Percentiles rank a stretch among this genome's conserved stretches.
Evolutionary conservation across 2,888 invertebrate species (phyloP).

Genomic region (Coenonympha arcania): DNA sequence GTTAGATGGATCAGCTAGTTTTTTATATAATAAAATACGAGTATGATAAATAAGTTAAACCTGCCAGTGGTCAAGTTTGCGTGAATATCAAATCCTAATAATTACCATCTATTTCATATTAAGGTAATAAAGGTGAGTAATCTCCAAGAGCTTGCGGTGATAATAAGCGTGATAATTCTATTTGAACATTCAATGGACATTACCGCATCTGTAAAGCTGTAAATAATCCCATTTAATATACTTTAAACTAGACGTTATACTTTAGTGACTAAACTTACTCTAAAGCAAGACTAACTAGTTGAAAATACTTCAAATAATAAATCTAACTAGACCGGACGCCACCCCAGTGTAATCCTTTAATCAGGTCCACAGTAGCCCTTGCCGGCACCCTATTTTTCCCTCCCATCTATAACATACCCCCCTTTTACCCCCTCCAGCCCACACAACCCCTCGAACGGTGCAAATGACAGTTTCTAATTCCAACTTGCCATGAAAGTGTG

Average conservation of each 20-base stretch:
- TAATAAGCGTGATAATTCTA: too few species aligned
- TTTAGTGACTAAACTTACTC: slow-evolving; percentile 24
- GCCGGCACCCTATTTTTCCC: slow-evolving; percentile 70
- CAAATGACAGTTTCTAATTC: slow-evolving; percentile 77
- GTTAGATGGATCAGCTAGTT: too few species aligned
- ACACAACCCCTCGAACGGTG: slow-evolving; percentile 64
- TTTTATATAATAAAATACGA: too few species aligned
- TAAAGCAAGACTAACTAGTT: slow-evolving; percentile 59
- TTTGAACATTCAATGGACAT: too few species aligned
- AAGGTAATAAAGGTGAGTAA: too few species aligned
- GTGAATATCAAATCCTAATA: too few species aligned
- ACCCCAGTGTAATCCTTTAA: slow-evolving; percentile 72
- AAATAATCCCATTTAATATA: neutral
- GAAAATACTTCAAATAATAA: slow-evolving; percentile 70
- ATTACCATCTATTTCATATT: too few species aligned
- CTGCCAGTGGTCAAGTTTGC: too few species aligned
- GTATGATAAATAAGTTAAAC: too few species aligned
- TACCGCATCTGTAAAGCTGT: too few species aligned
- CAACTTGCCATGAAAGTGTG: slow-evolving; percentile 76
- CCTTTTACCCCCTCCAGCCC: slow-evolving; percentile 36
- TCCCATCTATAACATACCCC: slow-evolving; percentile 48
- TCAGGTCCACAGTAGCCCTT: slow-evolving; percentile 71
- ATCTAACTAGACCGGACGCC: slow-evolving; percentile 72
- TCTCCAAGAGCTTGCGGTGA: too few species aligned
- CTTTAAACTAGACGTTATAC: neutral